These are phyloP conservation scores for Pristionchus japonicus DNA, from an alignment of 2,888 invertebrate genomes.

Conservation along the genomic window DNA sequence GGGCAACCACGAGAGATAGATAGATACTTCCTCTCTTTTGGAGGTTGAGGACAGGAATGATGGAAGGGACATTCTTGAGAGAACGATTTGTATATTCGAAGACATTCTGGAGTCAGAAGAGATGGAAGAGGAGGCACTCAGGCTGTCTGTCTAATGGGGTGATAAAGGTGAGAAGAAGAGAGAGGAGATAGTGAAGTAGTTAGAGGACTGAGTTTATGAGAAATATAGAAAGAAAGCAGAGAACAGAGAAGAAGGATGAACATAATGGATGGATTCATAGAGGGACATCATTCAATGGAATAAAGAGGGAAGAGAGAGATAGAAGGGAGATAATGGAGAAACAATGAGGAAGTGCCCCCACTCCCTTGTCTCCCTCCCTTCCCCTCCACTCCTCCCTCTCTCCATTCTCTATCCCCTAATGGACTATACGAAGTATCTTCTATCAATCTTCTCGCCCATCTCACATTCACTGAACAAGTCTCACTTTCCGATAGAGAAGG, in stretches of 20 bases:
- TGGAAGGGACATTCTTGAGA: not conserved
- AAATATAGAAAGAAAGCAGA: not conserved
- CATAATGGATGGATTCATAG: not conserved
- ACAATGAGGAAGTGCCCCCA: conserved; percentile 23
- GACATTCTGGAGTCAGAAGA: not conserved
- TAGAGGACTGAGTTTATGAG: not conserved
- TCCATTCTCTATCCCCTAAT: not conserved
- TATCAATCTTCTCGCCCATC: not conserved
- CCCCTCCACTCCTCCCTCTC: not conserved
- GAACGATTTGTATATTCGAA: not conserved
- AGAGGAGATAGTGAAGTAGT: not conserved
- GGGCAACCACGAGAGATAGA: conserved; percentile 15
- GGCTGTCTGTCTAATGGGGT: not conserved
- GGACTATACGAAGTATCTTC: conserved; percentile 20
- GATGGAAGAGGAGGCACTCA: not conserved
- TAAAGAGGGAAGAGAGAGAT: conserved; percentile 5
- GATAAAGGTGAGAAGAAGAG: not conserved
- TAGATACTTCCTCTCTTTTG: not conserved
- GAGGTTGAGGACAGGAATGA: not conserved
- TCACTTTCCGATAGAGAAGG: not conserved
- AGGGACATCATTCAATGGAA: not conserved
- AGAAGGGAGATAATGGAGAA: conserved; percentile 29
- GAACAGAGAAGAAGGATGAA: not conserved
- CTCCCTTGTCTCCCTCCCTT: conserved; percentile 11
- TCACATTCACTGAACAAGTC: not conserved